Conservation (phyloP, 2,113 vertebrate genomes). For the Scolopax mira region DNA sequence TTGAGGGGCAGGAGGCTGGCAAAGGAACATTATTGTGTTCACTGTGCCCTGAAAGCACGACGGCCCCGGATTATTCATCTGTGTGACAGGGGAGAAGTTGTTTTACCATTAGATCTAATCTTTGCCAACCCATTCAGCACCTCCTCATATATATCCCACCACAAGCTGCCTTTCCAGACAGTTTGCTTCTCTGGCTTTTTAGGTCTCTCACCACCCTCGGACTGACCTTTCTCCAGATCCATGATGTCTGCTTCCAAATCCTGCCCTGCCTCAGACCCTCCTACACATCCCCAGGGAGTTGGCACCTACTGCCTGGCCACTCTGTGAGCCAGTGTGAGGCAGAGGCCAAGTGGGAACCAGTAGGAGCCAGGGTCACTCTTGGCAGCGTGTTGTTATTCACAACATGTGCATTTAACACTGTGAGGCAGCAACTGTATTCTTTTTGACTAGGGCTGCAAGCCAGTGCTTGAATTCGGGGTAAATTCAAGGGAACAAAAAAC, state of each 20-base stretch:
- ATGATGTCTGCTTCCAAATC: accelerated
- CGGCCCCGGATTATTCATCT: background rate
- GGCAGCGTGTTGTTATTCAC: background rate
- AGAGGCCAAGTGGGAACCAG: background rate
- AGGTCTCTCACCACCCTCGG: background rate
- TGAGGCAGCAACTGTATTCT: background rate
- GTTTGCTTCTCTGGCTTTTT: background rate
- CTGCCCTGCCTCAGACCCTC: background rate
- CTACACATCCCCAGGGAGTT: accelerated
- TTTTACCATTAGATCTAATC: background rate
- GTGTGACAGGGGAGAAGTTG: background rate
- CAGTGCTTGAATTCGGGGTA: background rate
- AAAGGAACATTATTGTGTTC: background rate
- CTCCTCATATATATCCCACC: accelerated
- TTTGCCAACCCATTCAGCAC: background rate
- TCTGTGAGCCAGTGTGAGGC: accelerated
- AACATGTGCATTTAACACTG: background rate
- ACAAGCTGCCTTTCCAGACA: background rate
- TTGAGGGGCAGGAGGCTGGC: background rate
- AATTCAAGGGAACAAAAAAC: background rate
- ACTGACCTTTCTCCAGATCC: background rate
- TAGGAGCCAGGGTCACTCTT: accelerated
- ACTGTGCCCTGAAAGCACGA: background rate
- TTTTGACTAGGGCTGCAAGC: background rate
- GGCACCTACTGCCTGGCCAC: background rate